Base-by-base conservation (phyloP, 1,140 invertebrate genomes). In the Camponotus floridanus region DNA sequence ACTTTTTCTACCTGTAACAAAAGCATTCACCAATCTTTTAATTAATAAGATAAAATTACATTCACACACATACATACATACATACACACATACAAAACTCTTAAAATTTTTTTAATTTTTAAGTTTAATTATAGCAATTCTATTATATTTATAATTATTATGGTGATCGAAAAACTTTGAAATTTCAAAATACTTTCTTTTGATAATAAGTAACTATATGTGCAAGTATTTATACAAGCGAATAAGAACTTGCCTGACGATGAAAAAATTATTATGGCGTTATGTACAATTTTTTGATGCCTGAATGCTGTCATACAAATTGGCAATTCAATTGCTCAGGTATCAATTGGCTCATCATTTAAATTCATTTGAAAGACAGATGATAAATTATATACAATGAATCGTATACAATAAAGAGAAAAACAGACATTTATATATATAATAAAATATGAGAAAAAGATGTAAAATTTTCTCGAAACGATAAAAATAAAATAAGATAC, bases 1-100 rank as follows among this genome's bases (percentile, higher is more conserved):
- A 21, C 48, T 59, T 62, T 59, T 26, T 79, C 39, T 33, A 71
- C 78, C 91, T 92, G 86, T 39, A 92, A 90, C 68, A 88, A 59
- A 89, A 71, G 4, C 3, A 42, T 64, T 0, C 15, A 51, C 21
- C 36, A 61, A 48, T 42, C 48, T 18, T 85, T 85, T 74, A 55
- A 83, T 78, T 39, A 61, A 84, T 61, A 45, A 65, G 26, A 65
- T 65, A 39, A 39, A 31, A 59, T 48, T 85, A 45, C 13, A 51
- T 36, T 74, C 5, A 55, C 39, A 70, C 6, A 57, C 1, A 26
- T 26, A 31, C n/a, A 42, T 31, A 57, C 1, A 26, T 26, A 31
- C n/a, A 42, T 31, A 9, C 33, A 26, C 7, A 9, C 18, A 33
- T 26, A 26, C 26, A 57, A 36, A 26, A 15, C 3, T 11, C 26